phyloP scores from a whole-genome alignment of 1,140 invertebrate genomes.

The Thalassaphorura encarpata region DNA sequence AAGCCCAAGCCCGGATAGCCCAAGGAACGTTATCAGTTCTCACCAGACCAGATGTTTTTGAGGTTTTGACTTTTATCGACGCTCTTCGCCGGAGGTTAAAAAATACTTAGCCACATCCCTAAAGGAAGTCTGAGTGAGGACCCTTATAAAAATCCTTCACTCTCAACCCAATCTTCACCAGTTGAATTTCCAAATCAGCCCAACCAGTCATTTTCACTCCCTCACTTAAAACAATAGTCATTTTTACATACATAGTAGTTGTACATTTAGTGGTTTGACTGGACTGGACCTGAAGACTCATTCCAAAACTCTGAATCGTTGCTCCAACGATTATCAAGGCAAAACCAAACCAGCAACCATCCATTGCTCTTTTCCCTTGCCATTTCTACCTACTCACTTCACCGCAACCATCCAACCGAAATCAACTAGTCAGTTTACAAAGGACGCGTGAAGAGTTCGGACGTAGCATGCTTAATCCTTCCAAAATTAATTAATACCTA shows the following conservation, averaged over 20 bases:
- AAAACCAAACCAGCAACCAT: constrained; percentile 8
- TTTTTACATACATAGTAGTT: too few species aligned
- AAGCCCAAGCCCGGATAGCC: not conserved
- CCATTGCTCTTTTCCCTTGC: not conserved
- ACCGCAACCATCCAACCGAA: too few species aligned
- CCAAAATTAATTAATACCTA: not conserved
- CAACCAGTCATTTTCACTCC: too few species aligned
- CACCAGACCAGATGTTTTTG: constrained; percentile 30
- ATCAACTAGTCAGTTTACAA: not conserved
- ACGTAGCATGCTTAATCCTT: not conserved
- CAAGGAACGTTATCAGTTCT: constrained; percentile 7
- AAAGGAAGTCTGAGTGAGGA: constrained; percentile 23
- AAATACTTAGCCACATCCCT: constrained; percentile 28
- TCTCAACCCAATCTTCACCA: not conserved
- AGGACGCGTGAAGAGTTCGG: not conserved
- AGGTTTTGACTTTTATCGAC: constrained; percentile 28
- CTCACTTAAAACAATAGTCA: too few species aligned
- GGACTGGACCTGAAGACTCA: too few species aligned
- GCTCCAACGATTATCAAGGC: not conserved
- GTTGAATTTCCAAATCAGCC: too few species aligned
- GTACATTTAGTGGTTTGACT: too few species aligned
- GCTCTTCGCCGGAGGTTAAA: not conserved
- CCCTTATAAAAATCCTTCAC: constrained; percentile 2
- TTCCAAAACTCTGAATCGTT: too few species aligned
- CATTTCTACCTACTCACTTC: too few species aligned